A percentile compares a stretch with the other conserved stretches of the same genome.
Evolutionary conservation across 2,113 vertebrate genomes (phyloP).

Genomic region (Perca flavescens): DNA sequence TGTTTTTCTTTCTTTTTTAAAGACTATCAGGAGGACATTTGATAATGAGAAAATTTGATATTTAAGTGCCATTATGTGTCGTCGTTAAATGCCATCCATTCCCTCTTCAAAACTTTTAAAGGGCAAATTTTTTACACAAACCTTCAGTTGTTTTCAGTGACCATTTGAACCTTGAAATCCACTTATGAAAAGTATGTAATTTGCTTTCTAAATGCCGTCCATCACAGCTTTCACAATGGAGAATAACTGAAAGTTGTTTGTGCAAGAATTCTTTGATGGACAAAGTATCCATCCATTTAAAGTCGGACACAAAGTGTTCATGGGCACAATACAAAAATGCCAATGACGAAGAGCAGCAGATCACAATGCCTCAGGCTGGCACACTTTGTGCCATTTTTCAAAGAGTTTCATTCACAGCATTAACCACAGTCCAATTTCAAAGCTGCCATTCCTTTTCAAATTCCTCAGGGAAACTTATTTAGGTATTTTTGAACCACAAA

Average conservation of each 20-base stretch:
- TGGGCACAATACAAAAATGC: slow-evolving; percentile 17
- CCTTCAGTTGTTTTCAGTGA: background rate
- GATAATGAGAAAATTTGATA: background rate
- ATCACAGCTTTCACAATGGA: slow-evolving; percentile 8
- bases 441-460: slow-evolving; percentile 7
- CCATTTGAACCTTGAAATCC: slow-evolving; percentile 16
- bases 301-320: slow-evolving; percentile 8
- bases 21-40: background rate
- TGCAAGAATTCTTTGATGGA: slow-evolving; percentile 7
- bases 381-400: slow-evolving; percentile 17
- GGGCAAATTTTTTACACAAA: background rate
- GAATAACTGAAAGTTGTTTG: slow-evolving; percentile 15
- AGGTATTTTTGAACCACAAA: background rate
- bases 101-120: background rate
- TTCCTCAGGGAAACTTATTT: background rate
- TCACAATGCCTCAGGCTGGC: slow-evolving; percentile 4
- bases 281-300: slow-evolving; percentile 8
- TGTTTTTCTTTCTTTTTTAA: slow-evolving; percentile 6
- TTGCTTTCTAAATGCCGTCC: background rate
- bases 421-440: slow-evolving; percentile 1
- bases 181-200: slow-evolving; percentile 35
- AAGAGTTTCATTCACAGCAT: slow-evolving; percentile 16
- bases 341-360: slow-evolving; percentile 23
- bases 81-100: background rate
- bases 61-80: background rate